Base-by-base conservation (phyloP, 2,113 vertebrate species). In the Tachysurus vachellii region DNA sequence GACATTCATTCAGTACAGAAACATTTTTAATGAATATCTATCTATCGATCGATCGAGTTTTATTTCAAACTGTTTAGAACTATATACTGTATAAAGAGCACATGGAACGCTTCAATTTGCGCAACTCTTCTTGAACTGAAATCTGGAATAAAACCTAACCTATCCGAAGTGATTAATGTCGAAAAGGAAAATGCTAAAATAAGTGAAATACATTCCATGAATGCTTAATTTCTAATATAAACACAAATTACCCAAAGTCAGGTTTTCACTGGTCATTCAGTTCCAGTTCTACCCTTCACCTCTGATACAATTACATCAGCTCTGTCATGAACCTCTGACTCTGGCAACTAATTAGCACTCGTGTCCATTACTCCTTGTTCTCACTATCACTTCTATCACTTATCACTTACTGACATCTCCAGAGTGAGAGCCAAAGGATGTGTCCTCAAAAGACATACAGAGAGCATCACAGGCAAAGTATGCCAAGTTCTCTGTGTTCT, bases 391-490 rank as follows among this genome's bases (percentile, higher is more conserved):
- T 68, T 47, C 23, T 5, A 59, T 23, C 17, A 53, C 4, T 28
- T 28, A 75, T 87, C 66, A 73, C 26, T 42, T 87, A 28, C 70
- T 83, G 57, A 23, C 19, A 82, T 87, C 83, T 88, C 61, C 44
- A 82, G 44, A 71, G 12, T 64, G 44, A 73, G 31, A 57, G 59
- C 19, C 59, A 53, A 66, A 62, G 5, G 62, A 21, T 80, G 80
- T 54, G 70, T 87, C 31, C 59, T 77, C 50, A 53, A 76, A 76
- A 19, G 28, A n/a, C 56, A 36, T 61, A 12, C 17, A 71, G 16
- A 71, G 82, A 71, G 26, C 50, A 44, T 70, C 26, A 85, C n/a
- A 50, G 26, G 54, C 4, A 80, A 53, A 36, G 44, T 66, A 61
- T 28, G 31, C 82, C 36, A 42, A 31, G 84, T 79, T 79, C 83